Evolutionary conservation across 2,797 vertebrate genomes (phyloP).

Genomic region (Sylvilagus floridanus): DNA sequence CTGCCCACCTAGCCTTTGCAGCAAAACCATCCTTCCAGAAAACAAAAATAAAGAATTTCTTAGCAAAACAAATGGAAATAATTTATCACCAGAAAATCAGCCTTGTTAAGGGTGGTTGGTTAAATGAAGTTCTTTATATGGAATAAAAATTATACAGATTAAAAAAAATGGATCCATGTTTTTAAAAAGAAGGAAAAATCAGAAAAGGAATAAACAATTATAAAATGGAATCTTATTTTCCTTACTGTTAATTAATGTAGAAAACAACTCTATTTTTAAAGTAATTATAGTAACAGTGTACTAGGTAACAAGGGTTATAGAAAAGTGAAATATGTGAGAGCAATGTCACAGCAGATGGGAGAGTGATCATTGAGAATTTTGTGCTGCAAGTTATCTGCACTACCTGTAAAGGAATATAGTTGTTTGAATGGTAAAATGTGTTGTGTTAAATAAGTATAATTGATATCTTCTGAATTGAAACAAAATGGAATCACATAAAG

Average conservation of each 20-base stretch:
- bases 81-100: neutral
- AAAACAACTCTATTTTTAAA: neutral
- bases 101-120: neutral
- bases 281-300: neutral
- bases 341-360: neutral
- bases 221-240: neutral
- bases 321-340: neutral
- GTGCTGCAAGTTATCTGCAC: neutral
- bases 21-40: neutral
- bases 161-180: neutral
- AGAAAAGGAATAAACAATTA: neutral
- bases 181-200: neutral
- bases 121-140: neutral
- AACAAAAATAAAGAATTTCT: neutral
- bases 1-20: neutral
- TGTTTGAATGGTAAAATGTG: neutral
- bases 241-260: neutral
- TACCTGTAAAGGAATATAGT: neutral
- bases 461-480: neutral
- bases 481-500: neutral
- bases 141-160: neutral
- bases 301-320: neutral
- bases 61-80: neutral
- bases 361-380: neutral
- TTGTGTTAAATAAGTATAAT: neutral